Evolutionary conservation across 2,797 vertebrate genomes (phyloP).

Genomic region (Gymnothorax reevesii): DNA sequence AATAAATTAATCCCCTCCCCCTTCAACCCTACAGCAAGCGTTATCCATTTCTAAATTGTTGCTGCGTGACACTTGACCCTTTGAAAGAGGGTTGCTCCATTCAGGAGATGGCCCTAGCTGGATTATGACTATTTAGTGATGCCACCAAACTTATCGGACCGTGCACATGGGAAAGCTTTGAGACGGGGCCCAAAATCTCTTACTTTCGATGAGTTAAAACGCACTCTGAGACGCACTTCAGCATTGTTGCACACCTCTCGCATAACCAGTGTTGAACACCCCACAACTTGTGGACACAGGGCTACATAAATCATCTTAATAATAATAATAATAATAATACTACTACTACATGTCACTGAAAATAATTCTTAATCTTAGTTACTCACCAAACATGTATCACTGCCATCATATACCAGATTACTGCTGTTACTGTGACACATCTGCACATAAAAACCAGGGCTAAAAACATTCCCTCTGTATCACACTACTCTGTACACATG

Average conservation of each 20-base stretch:
- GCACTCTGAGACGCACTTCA: background rate
- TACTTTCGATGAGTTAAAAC: background rate
- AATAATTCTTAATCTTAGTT: too few species aligned
- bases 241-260: background rate
- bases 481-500: too few species aligned
- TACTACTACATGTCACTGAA: too few species aligned
- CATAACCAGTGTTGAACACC: too few species aligned
- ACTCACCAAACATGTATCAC: too few species aligned
- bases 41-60: background rate
- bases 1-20: background rate
- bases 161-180: background rate
- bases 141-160: background rate
- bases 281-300: too few species aligned
- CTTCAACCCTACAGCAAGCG: background rate
- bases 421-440: too few species aligned
- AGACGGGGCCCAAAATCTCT: background rate
- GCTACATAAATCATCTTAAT: too few species aligned
- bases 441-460: too few species aligned
- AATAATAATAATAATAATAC: too few species aligned
- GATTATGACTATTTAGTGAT: background rate
- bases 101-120: background rate
- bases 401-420: too few species aligned
- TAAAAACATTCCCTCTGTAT: too few species aligned
- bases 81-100: background rate
- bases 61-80: background rate